Evolutionary conservation across 2,888 invertebrate genomes (phyloP), one percentile per base, ranked within the genome.

Genomic region (Geophilus truncorum): DNA sequence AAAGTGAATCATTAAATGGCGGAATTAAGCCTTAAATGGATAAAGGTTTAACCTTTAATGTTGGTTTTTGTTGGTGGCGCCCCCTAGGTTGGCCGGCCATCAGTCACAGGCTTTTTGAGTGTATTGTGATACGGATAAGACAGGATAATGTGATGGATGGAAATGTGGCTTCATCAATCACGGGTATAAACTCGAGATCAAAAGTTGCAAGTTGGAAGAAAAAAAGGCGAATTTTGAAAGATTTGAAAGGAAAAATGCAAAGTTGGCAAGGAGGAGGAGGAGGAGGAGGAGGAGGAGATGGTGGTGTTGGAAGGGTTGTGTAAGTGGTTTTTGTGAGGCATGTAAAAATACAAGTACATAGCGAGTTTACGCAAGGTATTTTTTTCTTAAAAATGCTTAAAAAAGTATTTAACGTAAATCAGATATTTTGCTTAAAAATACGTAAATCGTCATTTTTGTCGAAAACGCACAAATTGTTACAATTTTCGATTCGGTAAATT

Each of bases 1-100:
- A n/a, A n/a, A n/a, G n/a, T 70, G 70, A 70, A 70, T 70, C 25
- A 70, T 70, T 70, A 70, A 28, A 70, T 70, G 70, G 70, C 70
- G 70, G 45, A 25, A 28, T 70, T 23, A 28, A 70, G 28, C 70
- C n/a, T 25, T 7, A 28, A 70, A 62, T 15, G 10, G 70, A 15
- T 15, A 23, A 12, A 28, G 70, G 70, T 28, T 70, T 70, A 70
- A 70, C 70, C 70, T 70, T 70, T 62, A 25, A 62, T 28, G 70
- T 70, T 0, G 15, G 25, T 10, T 70, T 23, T 70, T 70, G 70
- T 70, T 70, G 70, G 12, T 25, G 15, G 18, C 57, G 18, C 23
- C 25, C 70, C n/a, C 25, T 25, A 25, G 9, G 9, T n/a, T 21
- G 18, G 51, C 5, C 28, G 4, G 45, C 12, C 7, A 25, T 70